Evolutionary conservation across 2,888 invertebrate genomes (phyloP).

Genomic region (Megamerina dolium): DNA sequence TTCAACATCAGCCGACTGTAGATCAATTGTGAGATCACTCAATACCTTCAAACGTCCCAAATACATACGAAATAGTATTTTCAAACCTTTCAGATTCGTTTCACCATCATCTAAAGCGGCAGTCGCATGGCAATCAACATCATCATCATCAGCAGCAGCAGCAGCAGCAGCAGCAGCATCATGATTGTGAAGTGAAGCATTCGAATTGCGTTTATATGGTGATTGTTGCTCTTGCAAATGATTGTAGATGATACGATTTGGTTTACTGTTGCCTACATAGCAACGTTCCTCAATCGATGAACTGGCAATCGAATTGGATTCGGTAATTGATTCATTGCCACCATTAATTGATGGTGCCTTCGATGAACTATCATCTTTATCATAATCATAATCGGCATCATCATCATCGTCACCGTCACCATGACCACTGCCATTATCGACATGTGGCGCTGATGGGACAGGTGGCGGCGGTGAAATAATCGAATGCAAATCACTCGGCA

Average conservation of each 20-base stretch:
- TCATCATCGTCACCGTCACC: too few species aligned
- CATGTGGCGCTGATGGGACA: not conserved
- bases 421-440: too few species aligned
- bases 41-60: constrained; percentile 51
- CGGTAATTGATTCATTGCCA: constrained; percentile 36
- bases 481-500: constrained; percentile 32
- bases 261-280: constrained; percentile 18
- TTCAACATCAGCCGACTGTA: constrained; percentile 37
- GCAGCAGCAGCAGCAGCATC: constrained; percentile 8
- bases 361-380: constrained; percentile 27
- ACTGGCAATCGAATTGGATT: constrained; percentile 36
- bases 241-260: constrained; percentile 36
- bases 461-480: constrained; percentile 35
- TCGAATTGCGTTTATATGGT: constrained; percentile 35
- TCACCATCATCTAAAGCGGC: constrained; percentile 24
- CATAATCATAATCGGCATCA: constrained; percentile 12
- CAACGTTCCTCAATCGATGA: constrained; percentile 36
- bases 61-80: constrained; percentile 58
- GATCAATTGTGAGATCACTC: constrained; percentile 38
- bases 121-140: not conserved
- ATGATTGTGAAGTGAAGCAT: constrained; percentile 28
- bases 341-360: constrained; percentile 35
- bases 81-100: constrained; percentile 51
- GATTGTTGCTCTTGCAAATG: constrained; percentile 35
- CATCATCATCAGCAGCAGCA: too few species aligned